A percentile compares a stretch with the other conserved stretches of the same genome.
phyloP scores from a whole-genome alignment of 1,140 invertebrate genomes.

The Wasmannia auropunctata region DNA sequence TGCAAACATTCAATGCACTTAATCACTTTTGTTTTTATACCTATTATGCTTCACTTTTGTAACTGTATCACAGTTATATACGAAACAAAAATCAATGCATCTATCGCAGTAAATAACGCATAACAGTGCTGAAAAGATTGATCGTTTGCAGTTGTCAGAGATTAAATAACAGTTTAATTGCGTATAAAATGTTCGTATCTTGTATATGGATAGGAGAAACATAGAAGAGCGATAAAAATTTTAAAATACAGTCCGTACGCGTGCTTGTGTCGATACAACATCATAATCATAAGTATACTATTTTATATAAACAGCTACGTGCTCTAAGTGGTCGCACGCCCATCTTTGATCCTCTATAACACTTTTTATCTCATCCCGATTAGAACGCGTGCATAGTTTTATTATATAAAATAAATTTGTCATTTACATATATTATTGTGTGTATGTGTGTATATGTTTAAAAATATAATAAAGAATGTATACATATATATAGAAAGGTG shows the following conservation, averaged over 20 bases:
- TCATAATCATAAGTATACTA: slow-evolving; percentile 38
- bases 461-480: background rate
- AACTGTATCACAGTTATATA: background rate
- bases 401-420: background rate
- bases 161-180: slow-evolving; percentile 25
- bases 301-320: background rate
- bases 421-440: background rate
- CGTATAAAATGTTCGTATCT: slow-evolving; percentile 5
- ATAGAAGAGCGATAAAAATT: slow-evolving; percentile 21
- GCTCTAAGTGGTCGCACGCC: background rate
- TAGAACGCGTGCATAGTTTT: background rate
- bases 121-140: slow-evolving; percentile 23
- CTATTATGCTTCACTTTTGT: background rate
- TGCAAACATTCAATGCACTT: background rate
- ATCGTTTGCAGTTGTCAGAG: background rate
- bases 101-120: slow-evolving; percentile 1
- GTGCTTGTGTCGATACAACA: background rate
- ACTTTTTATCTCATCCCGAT: background rate
- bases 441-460: too few relatives aligned
- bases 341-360: background rate
- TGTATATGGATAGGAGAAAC: background rate
- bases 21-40: background rate
- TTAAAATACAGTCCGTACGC: background rate
- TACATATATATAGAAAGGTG: background rate
- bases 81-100: slow-evolving; percentile 19